phyloP scores from a whole-genome alignment of 2,888 invertebrate species.

The Drosophila nr. perissopoda region DNA sequence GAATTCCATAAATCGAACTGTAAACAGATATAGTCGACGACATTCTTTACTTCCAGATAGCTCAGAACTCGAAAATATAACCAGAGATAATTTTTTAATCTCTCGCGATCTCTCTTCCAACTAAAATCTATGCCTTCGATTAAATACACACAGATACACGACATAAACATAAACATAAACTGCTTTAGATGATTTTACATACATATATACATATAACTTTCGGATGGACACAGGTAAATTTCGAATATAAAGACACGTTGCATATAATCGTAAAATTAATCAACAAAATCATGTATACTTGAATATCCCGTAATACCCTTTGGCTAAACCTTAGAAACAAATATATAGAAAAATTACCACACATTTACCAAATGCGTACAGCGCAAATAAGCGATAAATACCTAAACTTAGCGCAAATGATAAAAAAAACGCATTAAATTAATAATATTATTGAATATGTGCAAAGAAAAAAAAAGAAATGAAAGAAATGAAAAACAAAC shows the following conservation, averaged over 20 bases:
- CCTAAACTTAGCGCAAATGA: constrained; percentile 20
- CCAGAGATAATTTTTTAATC: neutral
- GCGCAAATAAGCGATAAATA: constrained; percentile 15
- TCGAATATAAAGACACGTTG: constrained; percentile 38
- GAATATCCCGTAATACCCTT: constrained; percentile 45
- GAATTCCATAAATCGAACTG: neutral
- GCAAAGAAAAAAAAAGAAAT: constrained; percentile 6
- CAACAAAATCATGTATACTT: constrained; percentile 44
- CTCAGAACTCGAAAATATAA: constrained; percentile 3
- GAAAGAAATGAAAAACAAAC: constrained; percentile 5
- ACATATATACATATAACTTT: constrained; percentile 40
- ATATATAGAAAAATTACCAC: constrained; percentile 56
- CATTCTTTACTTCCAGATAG: constrained; percentile 3
- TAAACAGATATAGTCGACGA: neutral
- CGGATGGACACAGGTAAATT: constrained; percentile 67
- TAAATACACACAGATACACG: constrained; percentile 14
- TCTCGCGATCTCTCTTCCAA: constrained; percentile 2
- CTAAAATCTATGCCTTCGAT: constrained; percentile 1
- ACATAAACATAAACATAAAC: constrained; percentile 21
- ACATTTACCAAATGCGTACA: constrained; percentile 23
- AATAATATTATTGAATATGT: constrained; percentile 29
- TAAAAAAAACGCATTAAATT: constrained; percentile 15
- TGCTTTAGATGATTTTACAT: constrained; percentile 31
- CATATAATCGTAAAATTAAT: constrained; percentile 57
- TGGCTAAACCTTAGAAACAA: constrained; percentile 59